Evolutionary conservation across 2,888 invertebrate genomes (phyloP).

Genomic region (Hesperia comma): DNA sequence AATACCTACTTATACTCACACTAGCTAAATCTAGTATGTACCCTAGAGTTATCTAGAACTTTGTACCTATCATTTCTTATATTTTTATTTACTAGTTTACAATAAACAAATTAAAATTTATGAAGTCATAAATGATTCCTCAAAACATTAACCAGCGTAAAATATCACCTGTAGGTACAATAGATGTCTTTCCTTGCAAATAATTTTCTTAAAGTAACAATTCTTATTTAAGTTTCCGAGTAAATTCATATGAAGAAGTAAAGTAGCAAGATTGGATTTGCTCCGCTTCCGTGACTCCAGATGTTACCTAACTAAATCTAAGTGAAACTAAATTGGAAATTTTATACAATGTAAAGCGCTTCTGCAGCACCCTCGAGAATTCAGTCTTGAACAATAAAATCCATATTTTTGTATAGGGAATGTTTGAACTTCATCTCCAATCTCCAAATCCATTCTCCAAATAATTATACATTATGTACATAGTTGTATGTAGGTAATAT

Average conservation of each 20-base stretch:
- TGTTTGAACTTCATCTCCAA: too few relatives aligned
- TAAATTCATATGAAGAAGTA: conserved; percentile 40
- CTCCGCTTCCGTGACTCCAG: conserved; percentile 42
- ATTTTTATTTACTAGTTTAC: too few relatives aligned
- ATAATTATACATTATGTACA: neutral
- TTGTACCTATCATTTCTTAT: too few relatives aligned
- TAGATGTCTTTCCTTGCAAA: neutral
- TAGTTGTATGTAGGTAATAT: too few relatives aligned
- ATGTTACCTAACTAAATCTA: conserved; percentile 41
- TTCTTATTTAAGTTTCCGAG: conserved; percentile 18
- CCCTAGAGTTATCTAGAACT: too few relatives aligned
- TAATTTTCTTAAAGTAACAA: conserved; percentile 12
- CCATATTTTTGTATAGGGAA: neutral
- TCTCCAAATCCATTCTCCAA: too few relatives aligned
- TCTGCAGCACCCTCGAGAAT: conserved; percentile 3
- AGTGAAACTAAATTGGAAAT: conserved; percentile 40
- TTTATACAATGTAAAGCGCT: conserved; percentile 28
- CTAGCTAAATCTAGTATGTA: too few relatives aligned
- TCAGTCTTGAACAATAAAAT: neutral
- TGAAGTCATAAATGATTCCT: too few relatives aligned
- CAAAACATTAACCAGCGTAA: too few relatives aligned
- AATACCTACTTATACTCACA: too few relatives aligned
- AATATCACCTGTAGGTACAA: too few relatives aligned
- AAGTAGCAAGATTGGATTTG: conserved; percentile 42
- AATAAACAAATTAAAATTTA: too few relatives aligned